These are phyloP conservation scores for Echinometra lucunter DNA, from an alignment of 53 echinoderm and acorn worm species.

Conservation along the genomic window DNA sequence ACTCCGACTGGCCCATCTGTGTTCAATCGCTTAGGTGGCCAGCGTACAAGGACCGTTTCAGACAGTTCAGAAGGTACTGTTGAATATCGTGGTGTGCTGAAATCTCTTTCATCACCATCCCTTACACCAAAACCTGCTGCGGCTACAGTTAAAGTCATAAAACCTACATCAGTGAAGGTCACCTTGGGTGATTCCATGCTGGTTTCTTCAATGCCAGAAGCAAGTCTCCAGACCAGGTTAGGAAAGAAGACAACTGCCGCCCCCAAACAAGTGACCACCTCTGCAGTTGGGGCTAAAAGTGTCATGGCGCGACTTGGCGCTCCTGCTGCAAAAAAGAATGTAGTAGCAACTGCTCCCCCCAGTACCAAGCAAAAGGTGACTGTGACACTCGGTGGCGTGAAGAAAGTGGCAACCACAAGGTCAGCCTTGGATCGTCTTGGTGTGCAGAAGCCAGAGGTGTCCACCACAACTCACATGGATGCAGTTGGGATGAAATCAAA, in stretches of 20 bases:
- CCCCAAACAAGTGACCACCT: background rate
- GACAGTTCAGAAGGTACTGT: slow-evolving; percentile 60
- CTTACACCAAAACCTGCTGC: slow-evolving; percentile 54
- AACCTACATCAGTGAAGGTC: slow-evolving; percentile 49
- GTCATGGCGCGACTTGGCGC: slow-evolving; percentile 50
- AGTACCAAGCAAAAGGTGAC: slow-evolving; percentile 67
- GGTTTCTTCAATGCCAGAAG: slow-evolving; percentile 40
- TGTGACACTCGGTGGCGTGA: slow-evolving; percentile 72
- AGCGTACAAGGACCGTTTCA: slow-evolving; percentile 59
- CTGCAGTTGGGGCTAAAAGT: background rate
- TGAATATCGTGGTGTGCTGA: slow-evolving; percentile 88
- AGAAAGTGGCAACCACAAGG: slow-evolving; percentile 32
- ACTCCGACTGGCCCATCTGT: slow-evolving; percentile 60
- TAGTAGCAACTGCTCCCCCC: background rate
- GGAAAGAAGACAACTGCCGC: background rate
- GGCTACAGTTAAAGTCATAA: slow-evolving; percentile 31
- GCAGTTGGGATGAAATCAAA: slow-evolving; percentile 75
- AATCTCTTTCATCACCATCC: slow-evolving; percentile 65
- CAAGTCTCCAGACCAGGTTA: slow-evolving; percentile 21
- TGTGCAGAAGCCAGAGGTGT: slow-evolving; percentile 86
- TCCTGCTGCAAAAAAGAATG: background rate
- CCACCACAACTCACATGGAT: slow-evolving; percentile 85
- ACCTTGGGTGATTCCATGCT: slow-evolving; percentile 59
- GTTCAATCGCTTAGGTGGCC: slow-evolving; percentile 88
- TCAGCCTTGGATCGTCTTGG: slow-evolving; percentile 81